Percentiles rank a stretch among this genome's conserved stretches.
Conservation (phyloP, 2,888 invertebrate genomes). For the Dryomyza anilis region DNA sequence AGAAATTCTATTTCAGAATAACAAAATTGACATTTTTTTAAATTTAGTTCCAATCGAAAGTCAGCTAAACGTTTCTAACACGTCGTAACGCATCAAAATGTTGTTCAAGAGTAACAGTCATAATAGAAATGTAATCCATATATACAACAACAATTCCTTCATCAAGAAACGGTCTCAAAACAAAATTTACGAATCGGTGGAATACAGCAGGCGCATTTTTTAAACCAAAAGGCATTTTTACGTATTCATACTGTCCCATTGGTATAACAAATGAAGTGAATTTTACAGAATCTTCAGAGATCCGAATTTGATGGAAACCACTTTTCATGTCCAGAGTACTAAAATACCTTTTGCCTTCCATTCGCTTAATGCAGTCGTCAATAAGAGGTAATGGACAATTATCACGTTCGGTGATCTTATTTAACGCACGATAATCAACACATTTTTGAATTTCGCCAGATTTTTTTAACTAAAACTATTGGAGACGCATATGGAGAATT, state of each 20-base stretch:
- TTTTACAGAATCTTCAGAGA: slow-evolving; percentile 34
- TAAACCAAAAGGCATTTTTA: slow-evolving; percentile 23
- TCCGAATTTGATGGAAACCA: slow-evolving; percentile 37
- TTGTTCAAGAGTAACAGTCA: neutral
- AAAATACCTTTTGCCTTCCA: slow-evolving; percentile 1
- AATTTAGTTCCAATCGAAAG: slow-evolving; percentile 8
- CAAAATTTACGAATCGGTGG: slow-evolving; percentile 27
- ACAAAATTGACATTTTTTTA: slow-evolving; percentile 20
- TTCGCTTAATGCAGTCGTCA: slow-evolving; percentile 13
- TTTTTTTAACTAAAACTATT: slow-evolving; percentile 28
- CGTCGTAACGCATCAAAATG: slow-evolving; percentile 6
- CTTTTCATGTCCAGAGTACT: neutral
- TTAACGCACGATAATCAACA: slow-evolving; percentile 4
- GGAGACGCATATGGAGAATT: slow-evolving; percentile 33
- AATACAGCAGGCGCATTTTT: slow-evolving; percentile 33
- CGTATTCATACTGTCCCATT: slow-evolving; percentile 36
- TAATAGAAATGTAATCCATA: slow-evolving; percentile 19
- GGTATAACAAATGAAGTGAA: slow-evolving; percentile 40
- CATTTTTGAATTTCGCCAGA: slow-evolving; percentile 21
- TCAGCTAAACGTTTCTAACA: slow-evolving; percentile 8
- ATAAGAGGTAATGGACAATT: slow-evolving; percentile 17
- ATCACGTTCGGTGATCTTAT: too few species aligned
- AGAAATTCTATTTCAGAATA: too few species aligned
- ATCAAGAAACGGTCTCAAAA: slow-evolving; percentile 12
- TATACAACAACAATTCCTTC: slow-evolving; percentile 11